Conservation (phyloP, 2,113 vertebrate species). For the Pseudorhombus dupliciocellatus region DNA sequence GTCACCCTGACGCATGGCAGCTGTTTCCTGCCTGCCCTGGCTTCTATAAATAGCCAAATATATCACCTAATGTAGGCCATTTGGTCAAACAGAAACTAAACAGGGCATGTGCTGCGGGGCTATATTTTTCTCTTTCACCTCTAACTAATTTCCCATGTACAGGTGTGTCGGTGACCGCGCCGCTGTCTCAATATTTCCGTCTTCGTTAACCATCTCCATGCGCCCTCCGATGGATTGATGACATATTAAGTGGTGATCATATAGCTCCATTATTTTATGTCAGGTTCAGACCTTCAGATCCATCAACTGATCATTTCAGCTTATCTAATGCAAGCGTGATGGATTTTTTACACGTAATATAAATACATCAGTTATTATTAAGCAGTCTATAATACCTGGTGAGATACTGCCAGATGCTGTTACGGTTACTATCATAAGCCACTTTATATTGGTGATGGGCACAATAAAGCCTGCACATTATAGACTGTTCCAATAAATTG, state of each 20-base stretch:
- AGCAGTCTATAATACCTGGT: neutral
- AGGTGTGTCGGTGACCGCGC: neutral
- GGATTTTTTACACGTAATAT: constrained; percentile 10
- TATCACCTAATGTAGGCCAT: constrained; percentile 77
- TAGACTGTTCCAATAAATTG: constrained; percentile 2
- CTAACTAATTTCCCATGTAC: neutral
- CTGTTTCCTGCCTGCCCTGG: constrained; percentile 75
- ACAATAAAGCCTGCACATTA: neutral
- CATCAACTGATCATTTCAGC: constrained; percentile 12
- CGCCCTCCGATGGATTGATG: constrained; percentile 36
- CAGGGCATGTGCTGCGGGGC: constrained; percentile 50
- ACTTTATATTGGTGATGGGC: neutral
- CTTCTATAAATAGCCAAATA: constrained; percentile 77
- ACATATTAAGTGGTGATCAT: constrained; percentile 22
- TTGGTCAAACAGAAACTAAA: constrained; percentile 78
- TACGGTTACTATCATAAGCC: neutral
- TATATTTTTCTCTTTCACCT: constrained; percentile 49
- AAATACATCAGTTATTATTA: constrained; percentile 11
- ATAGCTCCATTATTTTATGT: constrained; percentile 33
- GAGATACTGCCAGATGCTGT: neutral
- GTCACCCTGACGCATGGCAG: constrained; percentile 76
- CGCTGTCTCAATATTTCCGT: constrained; percentile 12
- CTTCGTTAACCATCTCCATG: constrained; percentile 15
- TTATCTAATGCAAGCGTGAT: neutral
- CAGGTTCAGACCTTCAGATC: constrained; percentile 19